Conservation (phyloP, 2,888 invertebrate genomes). For the Diloba caeruleocephala region DNA sequence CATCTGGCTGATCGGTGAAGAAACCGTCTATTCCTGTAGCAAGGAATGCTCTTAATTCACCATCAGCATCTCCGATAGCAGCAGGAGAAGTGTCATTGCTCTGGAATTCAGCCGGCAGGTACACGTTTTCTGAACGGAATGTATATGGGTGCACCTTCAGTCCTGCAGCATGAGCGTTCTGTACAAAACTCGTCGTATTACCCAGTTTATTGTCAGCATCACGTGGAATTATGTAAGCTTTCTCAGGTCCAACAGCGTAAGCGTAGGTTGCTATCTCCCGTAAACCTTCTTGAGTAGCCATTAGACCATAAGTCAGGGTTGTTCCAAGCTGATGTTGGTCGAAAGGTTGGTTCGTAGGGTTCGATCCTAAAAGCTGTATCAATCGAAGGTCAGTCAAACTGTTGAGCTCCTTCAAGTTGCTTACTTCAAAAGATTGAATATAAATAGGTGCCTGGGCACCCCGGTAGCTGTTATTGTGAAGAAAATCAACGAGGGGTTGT, state of each 20-base stretch:
- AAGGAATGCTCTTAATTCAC: slow-evolving; percentile 73
- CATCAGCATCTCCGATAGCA: slow-evolving; percentile 71
- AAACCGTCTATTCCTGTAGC: slow-evolving; percentile 80
- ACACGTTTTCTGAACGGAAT: slow-evolving; percentile 79
- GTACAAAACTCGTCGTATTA: slow-evolving; percentile 71
- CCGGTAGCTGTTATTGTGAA: slow-evolving; percentile 75
- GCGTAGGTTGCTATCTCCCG: slow-evolving; percentile 79
- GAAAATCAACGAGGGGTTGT: slow-evolving; percentile 69
- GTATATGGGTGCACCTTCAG: slow-evolving; percentile 83
- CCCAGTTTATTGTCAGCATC: slow-evolving; percentile 68
- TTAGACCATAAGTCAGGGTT: slow-evolving; percentile 74
- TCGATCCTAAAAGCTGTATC: slow-evolving; percentile 70
- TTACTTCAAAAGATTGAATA: slow-evolving; percentile 84
- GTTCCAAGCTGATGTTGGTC: slow-evolving; percentile 72
- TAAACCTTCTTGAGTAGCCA: slow-evolving; percentile 79
- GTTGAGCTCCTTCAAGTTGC: slow-evolving; percentile 77
- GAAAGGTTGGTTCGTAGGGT: slow-evolving; percentile 62
- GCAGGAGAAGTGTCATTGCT: slow-evolving; percentile 61
- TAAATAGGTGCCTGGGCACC: slow-evolving; percentile 73
- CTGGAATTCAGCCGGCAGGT: slow-evolving; percentile 74
- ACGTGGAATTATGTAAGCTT: slow-evolving; percentile 77
- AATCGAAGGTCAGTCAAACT: slow-evolving; percentile 74
- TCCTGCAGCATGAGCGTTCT: slow-evolving; percentile 76
- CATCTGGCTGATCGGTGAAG: slow-evolving; percentile 81
- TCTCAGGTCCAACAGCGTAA: slow-evolving; percentile 81